Base-by-base conservation (phyloP, 2,797 vertebrate genomes). In the Epinephelus coioides region DNA sequence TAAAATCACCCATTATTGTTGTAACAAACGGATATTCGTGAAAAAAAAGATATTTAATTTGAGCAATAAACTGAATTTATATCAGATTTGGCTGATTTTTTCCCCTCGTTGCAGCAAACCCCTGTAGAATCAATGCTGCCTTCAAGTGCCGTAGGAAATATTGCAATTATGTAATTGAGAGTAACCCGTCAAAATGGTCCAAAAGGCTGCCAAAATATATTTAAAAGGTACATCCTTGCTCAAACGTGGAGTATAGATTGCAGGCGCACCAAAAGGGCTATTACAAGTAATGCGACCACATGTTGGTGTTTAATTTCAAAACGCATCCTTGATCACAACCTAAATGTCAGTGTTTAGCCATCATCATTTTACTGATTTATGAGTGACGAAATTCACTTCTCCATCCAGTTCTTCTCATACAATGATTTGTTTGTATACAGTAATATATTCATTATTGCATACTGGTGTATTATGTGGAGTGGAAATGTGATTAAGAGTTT, bases 91-190 rank as follows among this genome's bases (percentile, higher is more conserved):
- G 5, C 15, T n/a, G 12, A 55, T 51, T 60, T 2, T 17, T 65
- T 6, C 17, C 14, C 5, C 2, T 21, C 0, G 1, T 47, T 40
- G 3, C 14, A 13, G 9, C 6, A 0, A n/a, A 27, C 2, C 17
- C 19, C 34, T 60, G n/a, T 13, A 40, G 0, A 30, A 46, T 69
- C 19, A 34, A 67, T 76, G 76, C 6, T 71, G 43, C 72, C 14
- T 81, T 83, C 0, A 64, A 0, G 53, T 51, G 56, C 43, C 13
- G 34, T 70, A 5, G 56, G 69, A 76, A 69, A 59, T 54, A 4
- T 21, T 15, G 34, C 7, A 34, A 34, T 34, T 34, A 34, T 6
- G 34, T 8, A 8, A 34, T 34, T 34, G 34, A 34, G 8, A 34
- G 8, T 8, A 34, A 34, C 6, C 10, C 6, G 11, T 38, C 19